Evolutionary conservation across 2,888 invertebrate genomes (phyloP), one percentile per base, ranked within the genome.

Genomic region (Brachypalpus laphriformis): DNA sequence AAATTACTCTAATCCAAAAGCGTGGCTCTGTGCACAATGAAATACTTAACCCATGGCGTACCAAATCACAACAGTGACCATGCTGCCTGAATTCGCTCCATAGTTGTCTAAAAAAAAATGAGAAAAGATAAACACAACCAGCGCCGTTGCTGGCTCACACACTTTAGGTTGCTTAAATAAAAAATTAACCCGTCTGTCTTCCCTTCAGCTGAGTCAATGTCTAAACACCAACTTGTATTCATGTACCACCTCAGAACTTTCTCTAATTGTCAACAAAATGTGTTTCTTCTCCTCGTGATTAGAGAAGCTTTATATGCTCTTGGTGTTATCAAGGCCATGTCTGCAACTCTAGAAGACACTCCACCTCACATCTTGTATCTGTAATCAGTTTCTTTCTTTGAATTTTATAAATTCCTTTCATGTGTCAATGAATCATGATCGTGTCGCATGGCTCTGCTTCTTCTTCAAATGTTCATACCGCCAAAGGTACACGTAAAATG

Each of bases 371-470:
- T 63, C 54, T 59, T 51, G 16, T 14, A 77, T 66, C 45, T 47
- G 20, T 28, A 71, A 59, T 57, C 77, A 71, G 56, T 71, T 5
- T 45, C 63, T 25, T 49, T 63, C 47, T 31, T 61, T 40, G 28
- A 54, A 74, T 45, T 65, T 80, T 77, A 65, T 45, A 77, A 54
- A 82, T 82, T 82, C 77, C 34, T 28, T 25, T 25, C 82, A 66
- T 82, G 82, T 77, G 71, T 77, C 71, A 74, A 83, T 78, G 82
- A 83, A 78, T 83, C 82, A 83, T 42, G 54, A 66, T 74, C 34
- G 56, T 56, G 66, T 49, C 54, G 65, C 49, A 65, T 63, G 78
- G 71, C 57, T 71, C 59, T 71, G 45, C 49, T 65, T 71, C 59
- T 71, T 54, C 49, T 63, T 56, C 57, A 54, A 71, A 63, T 14